A percentile compares a stretch with the other conserved stretches of the same genome.
Evolutionary conservation across 2,797 vertebrate species (phyloP).

Genomic region (Poecilia velifera): DNA sequence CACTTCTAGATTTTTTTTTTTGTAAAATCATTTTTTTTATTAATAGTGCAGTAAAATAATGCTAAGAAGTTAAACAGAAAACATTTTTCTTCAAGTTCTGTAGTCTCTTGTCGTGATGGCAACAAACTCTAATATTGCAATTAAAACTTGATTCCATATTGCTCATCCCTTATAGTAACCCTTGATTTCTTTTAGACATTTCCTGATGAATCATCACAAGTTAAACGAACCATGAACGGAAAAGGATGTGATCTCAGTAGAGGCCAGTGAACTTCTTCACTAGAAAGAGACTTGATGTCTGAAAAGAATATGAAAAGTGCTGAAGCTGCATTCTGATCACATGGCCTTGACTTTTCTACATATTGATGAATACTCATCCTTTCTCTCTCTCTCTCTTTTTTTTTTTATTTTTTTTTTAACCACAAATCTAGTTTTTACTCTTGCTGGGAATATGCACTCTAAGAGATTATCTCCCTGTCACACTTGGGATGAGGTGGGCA

Average conservation of each 20-base stretch:
- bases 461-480: slow-evolving; percentile 23
- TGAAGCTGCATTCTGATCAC: slow-evolving; percentile 73
- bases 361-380: slow-evolving; percentile 24
- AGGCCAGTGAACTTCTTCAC: slow-evolving; percentile 15
- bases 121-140: background rate
- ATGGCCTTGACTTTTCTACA: slow-evolving; percentile 47
- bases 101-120: background rate
- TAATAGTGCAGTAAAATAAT: background rate
- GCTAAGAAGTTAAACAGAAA: background rate
- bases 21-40: background rate
- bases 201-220: background rate
- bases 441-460: background rate
- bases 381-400: slow-evolving; percentile 11
- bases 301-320: slow-evolving; percentile 54
- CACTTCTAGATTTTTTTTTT: background rate
- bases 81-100: background rate
- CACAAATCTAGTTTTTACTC: slow-evolving; percentile 17
- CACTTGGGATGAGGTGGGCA: slow-evolving; percentile 29
- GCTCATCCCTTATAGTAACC: background rate
- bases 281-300: slow-evolving; percentile 35
- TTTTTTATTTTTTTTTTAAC: slow-evolving; percentile 23
- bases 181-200: background rate
- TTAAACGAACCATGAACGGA: slow-evolving; percentile 3
- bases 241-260: slow-evolving; percentile 21
- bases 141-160: background rate